Evolutionary conservation across 2,888 invertebrate species (phyloP).

Genomic region (Sericinus montela): DNA sequence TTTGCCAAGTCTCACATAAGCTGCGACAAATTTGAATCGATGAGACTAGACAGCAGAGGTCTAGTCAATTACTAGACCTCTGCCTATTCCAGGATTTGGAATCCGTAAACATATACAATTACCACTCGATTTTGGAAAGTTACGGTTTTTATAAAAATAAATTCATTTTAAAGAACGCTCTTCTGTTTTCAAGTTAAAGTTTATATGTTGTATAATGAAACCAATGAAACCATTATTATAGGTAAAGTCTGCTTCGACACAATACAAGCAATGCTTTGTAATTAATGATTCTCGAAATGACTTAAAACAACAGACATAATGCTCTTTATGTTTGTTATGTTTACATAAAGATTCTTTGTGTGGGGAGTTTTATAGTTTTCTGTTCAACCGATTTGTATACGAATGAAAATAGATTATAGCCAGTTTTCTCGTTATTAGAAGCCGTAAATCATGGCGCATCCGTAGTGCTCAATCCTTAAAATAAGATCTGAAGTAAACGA

Average conservation of each 20-base stretch:
- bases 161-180: background rate
- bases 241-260: slow-evolving; percentile 33
- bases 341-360: slow-evolving; percentile 78
- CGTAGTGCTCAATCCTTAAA: slow-evolving; percentile 60
- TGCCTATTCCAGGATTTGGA: slow-evolving; percentile 28
- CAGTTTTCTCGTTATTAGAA: slow-evolving; percentile 77
- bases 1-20: too few species aligned
- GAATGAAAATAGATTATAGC: slow-evolving; percentile 78
- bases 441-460: slow-evolving; percentile 73
- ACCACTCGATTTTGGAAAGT: slow-evolving; percentile 2
- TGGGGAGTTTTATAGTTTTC: slow-evolving; percentile 77
- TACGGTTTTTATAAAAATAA: background rate
- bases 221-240: slow-evolving; percentile 54
- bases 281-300: slow-evolving; percentile 74
- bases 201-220: slow-evolving; percentile 33
- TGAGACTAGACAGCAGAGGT: slow-evolving; percentile 56
- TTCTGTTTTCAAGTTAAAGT: slow-evolving; percentile 1
- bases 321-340: slow-evolving; percentile 73
- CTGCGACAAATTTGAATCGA: slow-evolving; percentile 72
- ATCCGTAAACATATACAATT: slow-evolving; percentile 6
- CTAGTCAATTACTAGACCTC: slow-evolving; percentile 60
- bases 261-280: slow-evolving; percentile 53
- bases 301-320: slow-evolving; percentile 76
- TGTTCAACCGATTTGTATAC: slow-evolving; percentile 78
- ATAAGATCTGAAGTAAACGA: slow-evolving; percentile 59